Evolutionary conservation across 2,797 vertebrate genomes (phyloP).

Genomic region (Gambelia wislizenii): DNA sequence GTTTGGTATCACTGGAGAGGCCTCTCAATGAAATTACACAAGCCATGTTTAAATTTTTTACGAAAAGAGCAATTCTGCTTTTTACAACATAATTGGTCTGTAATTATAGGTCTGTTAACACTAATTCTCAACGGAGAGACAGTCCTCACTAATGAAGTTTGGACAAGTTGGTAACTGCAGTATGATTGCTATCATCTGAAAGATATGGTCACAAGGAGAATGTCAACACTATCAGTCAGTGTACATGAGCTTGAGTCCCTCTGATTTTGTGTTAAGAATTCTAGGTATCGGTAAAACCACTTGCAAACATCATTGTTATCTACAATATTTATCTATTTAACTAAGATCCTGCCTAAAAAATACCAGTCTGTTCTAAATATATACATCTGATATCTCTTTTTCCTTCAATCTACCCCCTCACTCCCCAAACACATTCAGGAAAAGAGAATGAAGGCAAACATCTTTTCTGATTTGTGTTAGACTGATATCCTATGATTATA

Average conservation of each 20-base stretch:
- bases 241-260: not conserved
- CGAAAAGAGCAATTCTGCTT: not conserved
- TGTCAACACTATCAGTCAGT: not conserved
- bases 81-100: not conserved
- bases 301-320: not conserved
- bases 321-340: not conserved
- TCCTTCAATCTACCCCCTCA: not conserved
- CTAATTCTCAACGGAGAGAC: not conserved
- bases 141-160: not conserved
- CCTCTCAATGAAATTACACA: not conserved
- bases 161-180: not conserved
- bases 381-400: not conserved
- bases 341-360: not conserved
- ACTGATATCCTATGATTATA: not conserved
- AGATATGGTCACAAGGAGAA: not conserved
- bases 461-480: not conserved
- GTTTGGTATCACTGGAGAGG: not conserved
- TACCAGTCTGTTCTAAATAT: not conserved
- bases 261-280: not conserved
- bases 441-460: not conserved
- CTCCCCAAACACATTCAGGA: not conserved
- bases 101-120: not conserved
- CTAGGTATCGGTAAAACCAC: not conserved
- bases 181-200: not conserved
- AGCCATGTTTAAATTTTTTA: not conserved